Percentiles rank a stretch among this genome's conserved stretches.
Evolutionary conservation across 2,113 vertebrate genomes (phyloP).

Genomic region (Sylvietta virens): DNA sequence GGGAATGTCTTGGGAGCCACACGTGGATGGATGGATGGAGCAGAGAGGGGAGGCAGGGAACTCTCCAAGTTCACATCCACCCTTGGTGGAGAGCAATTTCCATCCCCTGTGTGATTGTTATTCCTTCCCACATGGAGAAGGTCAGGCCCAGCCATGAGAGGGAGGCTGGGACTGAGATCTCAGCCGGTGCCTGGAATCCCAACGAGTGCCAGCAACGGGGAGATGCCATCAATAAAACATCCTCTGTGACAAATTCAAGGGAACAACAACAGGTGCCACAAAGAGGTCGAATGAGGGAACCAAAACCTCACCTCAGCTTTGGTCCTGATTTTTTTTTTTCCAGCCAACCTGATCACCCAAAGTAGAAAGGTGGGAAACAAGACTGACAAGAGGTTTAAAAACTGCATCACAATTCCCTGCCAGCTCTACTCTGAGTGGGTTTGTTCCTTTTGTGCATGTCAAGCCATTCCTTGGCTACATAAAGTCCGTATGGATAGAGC

Average conservation of each 20-base stretch:
- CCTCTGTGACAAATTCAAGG: background rate
- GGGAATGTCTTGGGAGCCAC: background rate
- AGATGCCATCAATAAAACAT: background rate
- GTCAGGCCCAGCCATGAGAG: background rate
- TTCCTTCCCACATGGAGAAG: background rate
- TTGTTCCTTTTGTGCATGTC: background rate
- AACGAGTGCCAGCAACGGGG: background rate
- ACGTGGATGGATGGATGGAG: fast-evolving
- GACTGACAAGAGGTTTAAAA: background rate
- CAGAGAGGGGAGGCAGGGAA: fast-evolving
- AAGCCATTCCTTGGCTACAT: background rate
- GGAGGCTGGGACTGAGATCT: background rate
- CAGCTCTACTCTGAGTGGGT: background rate
- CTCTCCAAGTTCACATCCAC: background rate
- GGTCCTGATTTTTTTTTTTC: background rate
- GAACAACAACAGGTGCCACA: background rate
- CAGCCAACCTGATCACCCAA: background rate
- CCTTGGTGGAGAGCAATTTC: background rate
- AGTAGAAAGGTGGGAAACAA: background rate
- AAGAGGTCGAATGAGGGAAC: background rate
- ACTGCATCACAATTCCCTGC: background rate
- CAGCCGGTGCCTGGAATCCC: background rate
- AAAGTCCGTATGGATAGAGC: background rate
- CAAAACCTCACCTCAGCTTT: background rate
- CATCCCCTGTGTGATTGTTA: background rate